Evolutionary conservation across 2,888 invertebrate genomes (phyloP).

Genomic region (Microplitis deprimator): DNA sequence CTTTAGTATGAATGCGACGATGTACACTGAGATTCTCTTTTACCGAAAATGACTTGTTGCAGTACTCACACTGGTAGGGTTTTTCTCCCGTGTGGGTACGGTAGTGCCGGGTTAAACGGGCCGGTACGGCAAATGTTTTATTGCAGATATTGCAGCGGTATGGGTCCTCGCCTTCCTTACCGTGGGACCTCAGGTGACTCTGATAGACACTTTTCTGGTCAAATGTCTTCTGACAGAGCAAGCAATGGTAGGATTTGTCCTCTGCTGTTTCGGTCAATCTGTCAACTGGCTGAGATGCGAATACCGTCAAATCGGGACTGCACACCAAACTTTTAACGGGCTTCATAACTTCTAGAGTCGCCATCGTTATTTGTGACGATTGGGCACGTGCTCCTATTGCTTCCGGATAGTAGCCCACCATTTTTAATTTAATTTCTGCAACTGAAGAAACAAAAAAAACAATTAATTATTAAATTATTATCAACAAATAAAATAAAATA

Average conservation of each 20-base stretch:
- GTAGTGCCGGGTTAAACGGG: slow-evolving; percentile 87
- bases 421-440: slow-evolving; percentile 37
- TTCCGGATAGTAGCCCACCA: slow-evolving; percentile 61
- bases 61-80: slow-evolving; percentile 92
- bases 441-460: not conserved
- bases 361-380: slow-evolving; percentile 49
- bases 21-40: slow-evolving; percentile 94
- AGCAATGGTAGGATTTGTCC: slow-evolving; percentile 75
- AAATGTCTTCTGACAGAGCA: slow-evolving; percentile 82
- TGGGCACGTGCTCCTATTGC: slow-evolving; percentile 50
- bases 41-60: slow-evolving; percentile 92
- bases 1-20: slow-evolving; percentile 89
- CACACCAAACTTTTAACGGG: slow-evolving; percentile 75
- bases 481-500: not conserved
- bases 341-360: slow-evolving; percentile 52
- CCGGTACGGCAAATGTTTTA: slow-evolving; percentile 92
- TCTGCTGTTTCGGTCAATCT: slow-evolving; percentile 47
- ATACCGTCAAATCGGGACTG: slow-evolving; percentile 75
- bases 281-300: slow-evolving; percentile 56
- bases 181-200: slow-evolving; percentile 80
- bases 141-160: slow-evolving; percentile 92
- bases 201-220: slow-evolving; percentile 84
- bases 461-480: not conserved
- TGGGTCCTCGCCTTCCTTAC: slow-evolving; percentile 78
- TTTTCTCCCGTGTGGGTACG: slow-evolving; percentile 93